phyloP scores from a whole-genome alignment of 2,113 vertebrate species.

The Ctenodactylus gundi region DNA sequence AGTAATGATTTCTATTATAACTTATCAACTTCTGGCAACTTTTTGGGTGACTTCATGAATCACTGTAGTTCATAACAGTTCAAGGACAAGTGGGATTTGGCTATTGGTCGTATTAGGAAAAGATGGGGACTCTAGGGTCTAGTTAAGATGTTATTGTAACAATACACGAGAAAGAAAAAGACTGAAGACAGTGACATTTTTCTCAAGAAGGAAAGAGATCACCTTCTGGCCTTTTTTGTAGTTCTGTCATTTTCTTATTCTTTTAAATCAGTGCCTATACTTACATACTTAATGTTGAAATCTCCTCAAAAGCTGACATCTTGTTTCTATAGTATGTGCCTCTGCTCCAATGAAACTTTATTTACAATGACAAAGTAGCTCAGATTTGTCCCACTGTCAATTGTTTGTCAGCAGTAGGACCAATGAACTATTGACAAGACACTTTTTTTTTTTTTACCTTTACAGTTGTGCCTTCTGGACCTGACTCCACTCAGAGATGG shows the following conservation, averaged over 20 bases:
- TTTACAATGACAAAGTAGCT: neutral
- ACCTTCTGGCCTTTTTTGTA: neutral
- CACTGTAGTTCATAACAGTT: neutral
- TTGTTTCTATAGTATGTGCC: neutral
- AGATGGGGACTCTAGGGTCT: neutral
- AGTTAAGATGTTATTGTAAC: neutral
- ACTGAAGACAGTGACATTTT: neutral
- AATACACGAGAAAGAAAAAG: neutral
- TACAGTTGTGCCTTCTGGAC: neutral
- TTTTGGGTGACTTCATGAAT: neutral
- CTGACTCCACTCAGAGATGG: neutral
- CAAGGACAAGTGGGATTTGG: neutral
- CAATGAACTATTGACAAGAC: no score
- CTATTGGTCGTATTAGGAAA: neutral
- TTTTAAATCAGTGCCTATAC: neutral
- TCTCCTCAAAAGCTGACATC: neutral
- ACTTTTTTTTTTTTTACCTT: no score
- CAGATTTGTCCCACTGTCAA: neutral
- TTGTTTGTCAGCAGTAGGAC: no score
- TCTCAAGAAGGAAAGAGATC: neutral
- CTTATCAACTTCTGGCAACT: neutral
- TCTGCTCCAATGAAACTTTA: neutral
- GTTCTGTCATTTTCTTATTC: neutral
- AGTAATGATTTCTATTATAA: neutral
- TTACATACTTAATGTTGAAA: neutral